Conservation (phyloP, 2,113 vertebrate species). For the Aptenodytes forsteri region DNA sequence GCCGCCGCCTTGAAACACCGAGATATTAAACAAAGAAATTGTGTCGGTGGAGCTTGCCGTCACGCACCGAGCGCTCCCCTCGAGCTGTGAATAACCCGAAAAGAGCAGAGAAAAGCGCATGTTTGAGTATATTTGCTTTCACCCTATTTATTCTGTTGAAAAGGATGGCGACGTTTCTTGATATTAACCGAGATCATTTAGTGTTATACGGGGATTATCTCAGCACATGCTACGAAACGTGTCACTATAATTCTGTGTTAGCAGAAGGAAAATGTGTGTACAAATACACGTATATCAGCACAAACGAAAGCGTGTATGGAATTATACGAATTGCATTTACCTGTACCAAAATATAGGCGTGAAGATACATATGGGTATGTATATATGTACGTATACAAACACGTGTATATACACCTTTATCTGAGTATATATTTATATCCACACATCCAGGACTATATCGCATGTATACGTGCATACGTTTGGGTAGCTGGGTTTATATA, state of each 20-base stretch:
- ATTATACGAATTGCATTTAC: not conserved
- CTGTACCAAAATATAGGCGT: not conserved
- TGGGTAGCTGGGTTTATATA: not conserved
- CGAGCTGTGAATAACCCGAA: not conserved
- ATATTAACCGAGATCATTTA: not conserved
- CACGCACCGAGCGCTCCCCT: not conserved
- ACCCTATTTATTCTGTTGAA: not conserved
- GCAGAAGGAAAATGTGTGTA: not conserved
- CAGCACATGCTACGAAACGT: not conserved
- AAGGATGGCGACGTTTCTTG: not conserved
- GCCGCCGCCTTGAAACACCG: not conserved
- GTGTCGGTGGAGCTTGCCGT: fast-evolving
- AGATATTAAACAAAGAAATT: not conserved
- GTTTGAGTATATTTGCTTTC: not conserved
- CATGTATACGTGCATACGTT: not conserved
- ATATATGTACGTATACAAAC: not conserved
- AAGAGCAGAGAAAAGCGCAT: not conserved
- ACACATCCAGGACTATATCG: not conserved
- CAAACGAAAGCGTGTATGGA: not conserved
- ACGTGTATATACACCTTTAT: not conserved
- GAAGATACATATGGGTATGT: not conserved
- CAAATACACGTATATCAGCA: not conserved
- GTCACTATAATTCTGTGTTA: not conserved
- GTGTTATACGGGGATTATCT: not conserved
- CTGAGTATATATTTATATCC: not conserved